Conservation (phyloP, 2,113 vertebrate species). For the Leuciscus idus region DNA sequence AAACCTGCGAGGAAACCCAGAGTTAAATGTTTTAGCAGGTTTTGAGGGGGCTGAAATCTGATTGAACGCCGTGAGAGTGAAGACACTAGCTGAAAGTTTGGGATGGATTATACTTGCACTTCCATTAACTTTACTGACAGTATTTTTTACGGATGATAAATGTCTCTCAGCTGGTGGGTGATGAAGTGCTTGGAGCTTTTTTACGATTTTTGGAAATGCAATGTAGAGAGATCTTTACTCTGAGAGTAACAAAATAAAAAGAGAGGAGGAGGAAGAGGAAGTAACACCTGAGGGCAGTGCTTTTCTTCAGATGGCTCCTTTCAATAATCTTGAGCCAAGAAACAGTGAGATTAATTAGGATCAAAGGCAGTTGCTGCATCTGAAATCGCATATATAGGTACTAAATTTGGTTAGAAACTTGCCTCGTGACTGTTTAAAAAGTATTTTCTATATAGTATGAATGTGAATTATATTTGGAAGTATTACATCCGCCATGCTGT, state of each 20-base stretch:
- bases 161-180: slow-evolving; percentile 19
- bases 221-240: background rate
- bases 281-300: background rate
- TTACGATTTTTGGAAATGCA: slow-evolving; percentile 16
- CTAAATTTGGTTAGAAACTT: too few species aligned
- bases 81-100: background rate
- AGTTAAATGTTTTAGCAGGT: background rate
- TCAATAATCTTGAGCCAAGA: background rate
- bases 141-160: slow-evolving; percentile 26
- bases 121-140: slow-evolving; percentile 31
- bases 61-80: slow-evolving; percentile 8
- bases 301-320: slow-evolving; percentile 4
- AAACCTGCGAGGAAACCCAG: slow-evolving; percentile 25
- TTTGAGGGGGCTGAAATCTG: slow-evolving; percentile 8
- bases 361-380: too few species aligned
- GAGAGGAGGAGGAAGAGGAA: background rate
- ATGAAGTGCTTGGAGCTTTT: background rate
- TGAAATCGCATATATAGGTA: too few species aligned
- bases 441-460: too few species aligned
- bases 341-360: too few species aligned
- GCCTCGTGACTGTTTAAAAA: too few species aligned
- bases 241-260: slow-evolving; percentile 5
- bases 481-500: too few species aligned
- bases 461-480: too few species aligned
- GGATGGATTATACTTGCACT: background rate